phyloP scores from a whole-genome alignment of 2,113 vertebrate species.

The Petroica traversi region DNA sequence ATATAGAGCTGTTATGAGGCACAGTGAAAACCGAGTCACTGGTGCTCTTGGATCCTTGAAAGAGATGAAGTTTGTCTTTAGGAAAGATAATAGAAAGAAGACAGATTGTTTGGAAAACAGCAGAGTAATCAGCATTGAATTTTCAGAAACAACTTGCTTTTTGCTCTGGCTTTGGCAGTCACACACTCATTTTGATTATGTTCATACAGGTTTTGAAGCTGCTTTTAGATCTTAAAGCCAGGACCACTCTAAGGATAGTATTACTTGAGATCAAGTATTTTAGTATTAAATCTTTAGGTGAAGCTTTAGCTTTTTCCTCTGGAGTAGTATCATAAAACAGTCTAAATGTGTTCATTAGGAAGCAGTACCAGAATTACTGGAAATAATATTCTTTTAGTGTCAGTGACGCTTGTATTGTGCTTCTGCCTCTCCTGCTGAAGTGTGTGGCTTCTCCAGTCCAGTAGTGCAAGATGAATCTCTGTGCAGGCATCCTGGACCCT shows the following conservation, averaged over 20 bases:
- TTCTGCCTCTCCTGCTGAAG: background rate
- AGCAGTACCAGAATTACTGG: background rate
- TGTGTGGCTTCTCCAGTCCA: background rate
- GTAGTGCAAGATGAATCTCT: background rate
- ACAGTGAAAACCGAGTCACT: background rate
- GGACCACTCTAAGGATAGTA: background rate
- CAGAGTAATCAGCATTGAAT: background rate
- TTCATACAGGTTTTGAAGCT: background rate
- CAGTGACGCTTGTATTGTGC: rapidly evolving
- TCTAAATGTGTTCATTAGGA: background rate
- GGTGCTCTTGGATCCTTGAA: background rate
- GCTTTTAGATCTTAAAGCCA: background rate
- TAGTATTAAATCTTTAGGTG: background rate
- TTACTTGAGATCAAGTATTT: background rate
- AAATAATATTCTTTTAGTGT: background rate
- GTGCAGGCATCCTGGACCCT: background rate
- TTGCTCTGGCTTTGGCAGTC: background rate
- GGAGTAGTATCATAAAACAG: background rate
- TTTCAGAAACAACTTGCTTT: background rate
- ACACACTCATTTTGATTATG: background rate
- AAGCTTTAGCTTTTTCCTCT: background rate
- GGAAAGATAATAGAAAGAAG: background rate
- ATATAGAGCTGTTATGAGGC: background rate
- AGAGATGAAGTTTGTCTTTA: background rate
- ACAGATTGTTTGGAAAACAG: background rate